These are phyloP conservation scores for Sarcophaga peregrina DNA, from an alignment of 1,140 invertebrate species.

Conservation along the genomic window DNA sequence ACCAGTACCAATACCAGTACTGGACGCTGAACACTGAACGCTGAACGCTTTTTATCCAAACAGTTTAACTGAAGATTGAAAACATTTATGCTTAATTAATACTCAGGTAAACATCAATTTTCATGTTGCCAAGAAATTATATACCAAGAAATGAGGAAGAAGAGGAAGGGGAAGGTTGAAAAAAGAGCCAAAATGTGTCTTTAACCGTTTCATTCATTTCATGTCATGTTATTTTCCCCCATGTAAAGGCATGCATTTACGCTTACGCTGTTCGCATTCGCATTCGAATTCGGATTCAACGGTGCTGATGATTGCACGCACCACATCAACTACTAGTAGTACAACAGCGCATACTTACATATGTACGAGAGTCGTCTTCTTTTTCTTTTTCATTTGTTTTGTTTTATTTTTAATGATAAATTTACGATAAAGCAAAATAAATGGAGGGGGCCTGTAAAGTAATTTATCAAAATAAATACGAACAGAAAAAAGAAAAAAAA, in stretches of 20 bases:
- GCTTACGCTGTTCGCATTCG: background rate
- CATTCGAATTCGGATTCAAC: background rate
- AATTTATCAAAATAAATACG: background rate
- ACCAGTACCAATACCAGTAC: background rate
- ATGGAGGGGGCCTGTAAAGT: background rate
- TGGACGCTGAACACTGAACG: background rate
- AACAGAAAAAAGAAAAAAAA: no score
- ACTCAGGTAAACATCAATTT: constrained; percentile 36
- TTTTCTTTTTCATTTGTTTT: no score
- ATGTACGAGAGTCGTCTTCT: background rate
- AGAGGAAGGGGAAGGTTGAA: no score
- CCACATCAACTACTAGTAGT: background rate
- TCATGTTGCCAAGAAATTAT: constrained; percentile 38
- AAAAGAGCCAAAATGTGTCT: no score
- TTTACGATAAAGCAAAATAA: background rate
- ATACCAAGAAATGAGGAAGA: background rate
- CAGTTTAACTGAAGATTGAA: constrained; percentile 33
- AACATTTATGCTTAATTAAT: constrained; percentile 39
- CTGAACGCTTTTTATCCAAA: background rate
- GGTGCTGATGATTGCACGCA: constrained; percentile 8
- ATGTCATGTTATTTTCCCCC: background rate
- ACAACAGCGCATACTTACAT: no score
- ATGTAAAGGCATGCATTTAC: constrained; percentile 15
- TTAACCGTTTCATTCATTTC: no score
- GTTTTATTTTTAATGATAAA: background rate